phyloP scores from a whole-genome alignment of 92 coral and sea anemone species.

The Zoanthus solanderi region DNA sequence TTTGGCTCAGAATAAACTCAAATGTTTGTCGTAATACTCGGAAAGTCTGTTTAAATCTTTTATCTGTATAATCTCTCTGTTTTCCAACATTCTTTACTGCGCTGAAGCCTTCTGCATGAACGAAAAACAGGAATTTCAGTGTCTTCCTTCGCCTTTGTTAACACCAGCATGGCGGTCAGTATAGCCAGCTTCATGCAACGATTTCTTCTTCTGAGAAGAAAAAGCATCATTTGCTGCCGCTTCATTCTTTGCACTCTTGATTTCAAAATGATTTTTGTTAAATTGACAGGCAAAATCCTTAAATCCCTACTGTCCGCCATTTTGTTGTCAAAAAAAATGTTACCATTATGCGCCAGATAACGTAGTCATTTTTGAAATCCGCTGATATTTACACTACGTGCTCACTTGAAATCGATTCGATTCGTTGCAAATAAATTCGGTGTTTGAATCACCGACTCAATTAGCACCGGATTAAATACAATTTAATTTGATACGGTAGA shows the following conservation, averaged over 20 bases:
- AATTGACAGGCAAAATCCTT: background rate
- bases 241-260: constrained; percentile 2
- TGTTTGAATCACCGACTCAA: too few relatives aligned
- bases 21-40: background rate
- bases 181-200: constrained; percentile 1
- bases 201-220: constrained; percentile 3
- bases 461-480: too few relatives aligned
- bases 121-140: constrained; percentile 13
- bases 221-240: background rate
- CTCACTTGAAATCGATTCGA: background rate
- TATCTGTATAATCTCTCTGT: background rate
- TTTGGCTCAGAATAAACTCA: constrained; percentile 3
- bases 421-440: too few relatives aligned
- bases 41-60: constrained; percentile 15
- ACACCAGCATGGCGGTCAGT: background rate
- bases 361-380: background rate
- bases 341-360: background rate
- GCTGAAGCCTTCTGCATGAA: constrained; percentile 9
- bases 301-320: background rate
- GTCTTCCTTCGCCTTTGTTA: constrained; percentile 21
- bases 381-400: background rate
- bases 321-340: background rate
- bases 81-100: background rate
- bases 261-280: background rate
- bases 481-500: too few relatives aligned